Percentiles rank a stretch among this genome's conserved stretches.
phyloP scores from a whole-genome alignment of 2,797 vertebrate genomes.

The Acanthis flammea region DNA sequence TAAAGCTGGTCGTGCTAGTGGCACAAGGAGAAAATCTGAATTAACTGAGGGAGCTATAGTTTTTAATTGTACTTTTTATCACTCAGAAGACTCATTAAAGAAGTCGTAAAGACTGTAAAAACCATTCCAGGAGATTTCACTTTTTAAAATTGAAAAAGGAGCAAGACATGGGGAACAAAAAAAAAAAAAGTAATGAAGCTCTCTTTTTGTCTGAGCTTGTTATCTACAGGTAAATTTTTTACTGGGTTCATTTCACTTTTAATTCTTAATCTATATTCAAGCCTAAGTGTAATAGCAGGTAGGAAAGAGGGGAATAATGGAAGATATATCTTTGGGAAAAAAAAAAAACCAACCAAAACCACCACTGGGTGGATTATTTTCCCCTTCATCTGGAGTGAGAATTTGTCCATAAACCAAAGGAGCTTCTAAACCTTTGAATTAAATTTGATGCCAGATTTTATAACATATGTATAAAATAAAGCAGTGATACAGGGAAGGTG shows the following conservation, averaged over 20 bases:
- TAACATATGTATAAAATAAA: background rate
- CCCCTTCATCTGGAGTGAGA: background rate
- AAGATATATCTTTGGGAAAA: background rate
- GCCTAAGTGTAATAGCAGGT: background rate
- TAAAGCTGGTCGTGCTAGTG: background rate
- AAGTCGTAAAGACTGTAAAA: background rate
- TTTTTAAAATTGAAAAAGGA: conserved; percentile 28
- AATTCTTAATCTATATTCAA: conserved; percentile 50
- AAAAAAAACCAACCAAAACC: background rate
- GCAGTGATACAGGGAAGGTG: background rate
- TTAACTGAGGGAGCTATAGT: conserved; percentile 9
- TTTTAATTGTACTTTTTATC: conserved; percentile 47
- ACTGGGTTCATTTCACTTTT: conserved; percentile 4
- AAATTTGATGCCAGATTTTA: background rate
- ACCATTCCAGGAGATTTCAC: background rate
- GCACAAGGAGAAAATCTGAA: background rate
- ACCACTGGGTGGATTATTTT: background rate
- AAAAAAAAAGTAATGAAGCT: background rate
- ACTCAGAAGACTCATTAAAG: conserved; percentile 23
- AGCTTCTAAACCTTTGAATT: background rate
- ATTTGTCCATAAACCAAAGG: background rate
- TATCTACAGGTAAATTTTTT: conserved; percentile 21
- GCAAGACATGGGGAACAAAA: background rate
- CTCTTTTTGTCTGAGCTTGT: background rate
- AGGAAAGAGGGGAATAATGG: background rate